Evolutionary conservation across 2,797 vertebrate genomes (phyloP), one percentile per base, ranked within the genome.

Genomic region (Smutsia gigantea): DNA sequence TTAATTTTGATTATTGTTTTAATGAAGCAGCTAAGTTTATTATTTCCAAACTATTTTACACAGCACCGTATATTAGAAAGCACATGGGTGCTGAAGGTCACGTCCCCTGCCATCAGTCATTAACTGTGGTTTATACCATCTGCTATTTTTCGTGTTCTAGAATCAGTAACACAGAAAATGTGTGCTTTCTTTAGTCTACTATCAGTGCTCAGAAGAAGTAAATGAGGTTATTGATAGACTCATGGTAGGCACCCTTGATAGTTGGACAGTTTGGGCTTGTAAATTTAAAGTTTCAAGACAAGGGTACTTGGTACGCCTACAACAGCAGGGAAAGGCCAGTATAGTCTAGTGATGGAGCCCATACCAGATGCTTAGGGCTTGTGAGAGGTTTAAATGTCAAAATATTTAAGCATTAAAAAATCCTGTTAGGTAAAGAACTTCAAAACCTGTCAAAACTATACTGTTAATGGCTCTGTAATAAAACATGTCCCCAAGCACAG

Each of bases 321-420:
- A 83, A 23, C 1, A 74, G 59, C 53, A 86, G 49, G 37, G 53
- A 77, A 91, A 78, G 37, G 13, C 31, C 15, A 51, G 2, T 46
- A 61, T 19, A 39, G 3, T 14, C 59, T 63, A 59, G 51, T 34
- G 78, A 68, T n/a, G 21, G 34, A 81, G 68, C 34, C 88, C 53
- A 75, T 69, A 61, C 71, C 82, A 89, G 79, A 61, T 61, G 64
- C 68, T 88, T 82, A 79, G 59, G 37, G 34, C 81, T 87, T 90
- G 66, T 49, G 71, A 69, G 81, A 94, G 39, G 87, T 86, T 94
- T 95, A 88, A 94, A 83, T 95, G 63, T 90, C 94, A 90, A 95
- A 95, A 87, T 86, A 97, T 79, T 95, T 90, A 90, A 97, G 57
- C 31, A 93, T 71, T 92, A 83, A 89, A 90, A 93, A 92, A 57